Evolutionary conservation across 2,797 vertebrate species (phyloP).

Genomic region (Tinamus major): DNA sequence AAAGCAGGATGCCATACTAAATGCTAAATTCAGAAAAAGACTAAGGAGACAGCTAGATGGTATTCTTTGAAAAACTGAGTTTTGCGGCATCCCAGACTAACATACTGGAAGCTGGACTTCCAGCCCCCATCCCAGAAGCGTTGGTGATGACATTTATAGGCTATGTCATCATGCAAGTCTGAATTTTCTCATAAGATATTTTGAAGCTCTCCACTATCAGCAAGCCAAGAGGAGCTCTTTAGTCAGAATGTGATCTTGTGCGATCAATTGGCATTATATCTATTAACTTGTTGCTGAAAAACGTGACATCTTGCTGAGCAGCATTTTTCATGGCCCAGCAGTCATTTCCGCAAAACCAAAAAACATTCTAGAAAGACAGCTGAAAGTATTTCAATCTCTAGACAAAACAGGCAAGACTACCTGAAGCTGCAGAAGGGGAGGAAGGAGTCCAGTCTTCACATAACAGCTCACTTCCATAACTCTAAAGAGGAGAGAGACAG

Average conservation of each 20-base stretch:
- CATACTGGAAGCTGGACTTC: background rate
- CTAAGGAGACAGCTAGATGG: background rate
- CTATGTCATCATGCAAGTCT: background rate
- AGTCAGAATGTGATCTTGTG: background rate
- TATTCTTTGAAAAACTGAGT: background rate
- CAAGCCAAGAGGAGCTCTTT: background rate
- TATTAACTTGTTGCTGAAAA: slow-evolving; percentile 7
- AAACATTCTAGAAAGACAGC: background rate
- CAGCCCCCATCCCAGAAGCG: background rate
- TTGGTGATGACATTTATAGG: background rate
- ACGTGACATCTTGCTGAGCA: background rate
- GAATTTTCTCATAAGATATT: background rate
- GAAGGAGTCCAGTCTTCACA: slow-evolving; percentile 76
- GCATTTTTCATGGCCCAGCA: slow-evolving; percentile 25
- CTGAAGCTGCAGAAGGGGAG: slow-evolving; percentile 69
- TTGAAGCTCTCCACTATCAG: background rate
- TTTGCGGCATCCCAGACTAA: background rate
- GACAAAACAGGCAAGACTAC: slow-evolving; percentile 48
- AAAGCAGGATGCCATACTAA: background rate
- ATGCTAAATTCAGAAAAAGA: background rate
- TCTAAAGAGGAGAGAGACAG: slow-evolving; percentile 43
- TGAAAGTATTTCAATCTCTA: background rate
- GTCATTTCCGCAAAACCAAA: slow-evolving; percentile 21
- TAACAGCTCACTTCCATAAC: slow-evolving; percentile 67
- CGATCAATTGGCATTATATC: background rate